Conservation (phyloP, 2,888 invertebrate species). For the Parnassius orleans region DNA sequence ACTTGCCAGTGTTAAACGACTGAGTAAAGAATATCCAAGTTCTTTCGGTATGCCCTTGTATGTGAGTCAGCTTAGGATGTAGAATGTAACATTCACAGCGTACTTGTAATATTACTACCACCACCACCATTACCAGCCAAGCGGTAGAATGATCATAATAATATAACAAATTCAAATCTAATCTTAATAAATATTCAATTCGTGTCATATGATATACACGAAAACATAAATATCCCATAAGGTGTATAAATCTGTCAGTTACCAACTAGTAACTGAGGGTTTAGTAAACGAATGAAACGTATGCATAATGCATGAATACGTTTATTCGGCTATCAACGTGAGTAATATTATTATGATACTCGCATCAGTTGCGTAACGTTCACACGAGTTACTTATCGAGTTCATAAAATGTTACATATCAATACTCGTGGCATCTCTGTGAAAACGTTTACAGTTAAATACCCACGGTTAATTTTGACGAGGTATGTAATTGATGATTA, state of each 20-base stretch:
- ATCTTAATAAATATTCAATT: conserved; percentile 9
- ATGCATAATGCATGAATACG: conserved; percentile 55
- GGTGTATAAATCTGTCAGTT: conserved; percentile 40
- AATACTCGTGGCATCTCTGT: no score
- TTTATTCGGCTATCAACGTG: conserved; percentile 35
- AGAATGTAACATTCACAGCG: no score
- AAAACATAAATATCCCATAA: conserved; percentile 29
- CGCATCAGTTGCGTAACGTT: conserved; percentile 34
- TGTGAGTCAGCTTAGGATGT: no score
- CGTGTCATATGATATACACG: conserved; percentile 2
- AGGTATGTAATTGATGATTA: no score
- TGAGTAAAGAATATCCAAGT: no score
- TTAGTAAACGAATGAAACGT: conserved; percentile 52
- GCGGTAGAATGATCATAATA: not conserved
- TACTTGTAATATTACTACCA: no score
- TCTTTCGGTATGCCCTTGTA: no score
- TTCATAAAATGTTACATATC: not conserved
- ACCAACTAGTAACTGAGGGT: conserved; percentile 47
- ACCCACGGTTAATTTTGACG: no score
- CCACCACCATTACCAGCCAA: no score
- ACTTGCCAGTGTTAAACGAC: no score
- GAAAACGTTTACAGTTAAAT: no score
- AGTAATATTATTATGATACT: conserved; percentile 44
- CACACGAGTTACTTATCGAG: conserved; percentile 3
- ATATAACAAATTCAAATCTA: not conserved